A percentile compares a stretch with the other conserved stretches of the same genome.
Conservation (phyloP, 2,888 invertebrate genomes). For the Trilocha varians region DNA sequence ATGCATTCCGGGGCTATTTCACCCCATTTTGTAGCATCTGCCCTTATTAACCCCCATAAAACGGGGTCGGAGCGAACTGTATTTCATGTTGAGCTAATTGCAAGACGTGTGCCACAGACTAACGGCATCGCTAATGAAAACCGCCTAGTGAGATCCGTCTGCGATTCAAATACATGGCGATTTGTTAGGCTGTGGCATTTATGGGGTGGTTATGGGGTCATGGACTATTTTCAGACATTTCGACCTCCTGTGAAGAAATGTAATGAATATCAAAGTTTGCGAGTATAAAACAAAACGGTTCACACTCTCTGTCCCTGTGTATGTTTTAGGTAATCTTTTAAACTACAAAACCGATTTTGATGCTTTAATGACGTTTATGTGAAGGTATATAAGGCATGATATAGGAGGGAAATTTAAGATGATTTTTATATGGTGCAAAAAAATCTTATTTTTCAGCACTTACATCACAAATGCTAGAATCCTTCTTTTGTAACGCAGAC, state of each 20-base stretch:
- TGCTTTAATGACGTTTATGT: no score
- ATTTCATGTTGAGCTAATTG: conserved; percentile 53
- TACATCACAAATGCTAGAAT: no score
- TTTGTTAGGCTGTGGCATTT: conserved; percentile 46
- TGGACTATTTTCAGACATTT: conserved; percentile 43
- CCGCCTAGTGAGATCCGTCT: not conserved
- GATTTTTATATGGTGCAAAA: no score
- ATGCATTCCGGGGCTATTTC: not conserved
- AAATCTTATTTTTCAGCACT: no score
- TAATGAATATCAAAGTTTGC: no score
- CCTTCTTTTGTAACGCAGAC: no score
- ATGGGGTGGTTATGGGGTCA: conserved; percentile 40
- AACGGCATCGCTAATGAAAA: conserved; percentile 2
- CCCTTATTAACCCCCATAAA: conserved; percentile 59
- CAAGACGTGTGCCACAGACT: conserved; percentile 16
- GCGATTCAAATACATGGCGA: conserved; percentile 18
- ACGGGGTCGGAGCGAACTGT: conserved; percentile 37
- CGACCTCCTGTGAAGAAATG: not conserved
- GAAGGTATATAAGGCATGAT: no score
- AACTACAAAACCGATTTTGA: no score
- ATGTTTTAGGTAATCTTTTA: no score
- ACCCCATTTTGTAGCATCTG: conserved; percentile 17
- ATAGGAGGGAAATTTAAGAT: no score
- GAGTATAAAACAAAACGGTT: no score
- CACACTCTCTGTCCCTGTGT: no score